Base-by-base conservation (phyloP, 2,113 vertebrate genomes). In the Camelus bactrianus region DNA sequence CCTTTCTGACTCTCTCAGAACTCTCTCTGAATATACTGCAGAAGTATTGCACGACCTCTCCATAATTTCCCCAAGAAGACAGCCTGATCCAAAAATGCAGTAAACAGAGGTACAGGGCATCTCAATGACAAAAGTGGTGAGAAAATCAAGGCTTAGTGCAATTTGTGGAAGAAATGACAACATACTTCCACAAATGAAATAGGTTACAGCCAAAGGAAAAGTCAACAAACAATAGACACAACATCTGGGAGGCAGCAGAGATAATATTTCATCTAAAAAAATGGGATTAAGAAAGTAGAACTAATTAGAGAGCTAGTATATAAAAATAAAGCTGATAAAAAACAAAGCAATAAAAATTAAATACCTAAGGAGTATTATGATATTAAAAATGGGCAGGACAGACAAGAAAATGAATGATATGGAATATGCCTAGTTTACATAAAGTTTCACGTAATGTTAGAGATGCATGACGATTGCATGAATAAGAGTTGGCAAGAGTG, bases 241-340 rank as follows among this genome's bases (percentile, higher is more conserved):
- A 20, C 60, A 56, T 89, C 4, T 67, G 30, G 30, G 22, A 84
- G 38, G 15, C 15, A 72, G n/a, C 6, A 32, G 4, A 7, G 11
- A 86, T 83, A 56, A 77, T 42, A 28, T 26, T 92, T 56, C 6
- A 64, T 92, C 20, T 81, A 19, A 62, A 87, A 56, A 94, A 65
- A 42, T 42, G 9, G 9, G 38, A 50, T 92, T 10, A 87, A 62
- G 28, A 82, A 91, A 91, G 54, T 19, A 54, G 22, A 89, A 79
- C 15, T 79, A 64, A 56, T 52, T 38, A 72, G 24, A 87, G 56
- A 90, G 7, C 12, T 92, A 50, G 5, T 13, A 42, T 65, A 72
- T 73, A 79, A 94, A 92, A 92, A 73, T 65, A 50, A 15, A 88
- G 62, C 28, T 88, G n/a, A 77, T 65, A 67, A 75, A 93, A 93